phyloP scores from a whole-genome alignment of 2,888 invertebrate species.

The Pollenia griseotomentosa region DNA sequence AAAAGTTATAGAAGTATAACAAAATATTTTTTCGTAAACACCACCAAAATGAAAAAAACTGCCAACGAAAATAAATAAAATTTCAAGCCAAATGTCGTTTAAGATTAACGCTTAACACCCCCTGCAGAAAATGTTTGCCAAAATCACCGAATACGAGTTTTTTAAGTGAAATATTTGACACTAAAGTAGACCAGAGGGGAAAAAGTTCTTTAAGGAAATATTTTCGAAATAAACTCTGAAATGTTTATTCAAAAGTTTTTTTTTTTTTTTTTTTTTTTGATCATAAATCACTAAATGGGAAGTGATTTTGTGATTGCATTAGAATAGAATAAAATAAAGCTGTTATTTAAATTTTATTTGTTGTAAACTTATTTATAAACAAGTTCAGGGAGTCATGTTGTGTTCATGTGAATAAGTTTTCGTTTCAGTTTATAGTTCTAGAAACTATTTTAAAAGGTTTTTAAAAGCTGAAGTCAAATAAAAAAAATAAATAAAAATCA shows the following conservation, averaged over 20 bases:
- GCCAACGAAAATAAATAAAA: conserved; percentile 37
- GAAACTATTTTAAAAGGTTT: no score
- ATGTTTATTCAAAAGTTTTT: background rate
- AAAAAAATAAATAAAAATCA: no score
- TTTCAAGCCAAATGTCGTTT: conserved; percentile 52
- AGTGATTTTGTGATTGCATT: background rate
- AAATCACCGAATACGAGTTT: conserved; percentile 19
- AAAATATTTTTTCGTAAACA: background rate
- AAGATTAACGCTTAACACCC: conserved; percentile 51
- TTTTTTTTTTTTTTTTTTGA: no score
- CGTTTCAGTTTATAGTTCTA: no score
- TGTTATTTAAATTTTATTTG: background rate
- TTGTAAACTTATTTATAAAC: background rate
- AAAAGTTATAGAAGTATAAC: background rate
- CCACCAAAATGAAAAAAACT: conserved; percentile 31
- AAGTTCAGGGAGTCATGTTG: no score
- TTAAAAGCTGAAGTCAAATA: no score
- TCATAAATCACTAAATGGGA: conserved; percentile 52
- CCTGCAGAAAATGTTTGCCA: background rate
- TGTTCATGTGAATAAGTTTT: no score
- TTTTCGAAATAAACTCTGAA: conserved; percentile 23
- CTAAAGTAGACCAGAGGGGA: background rate
- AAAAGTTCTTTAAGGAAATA: conserved; percentile 12
- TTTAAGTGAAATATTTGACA: conserved; percentile 47
- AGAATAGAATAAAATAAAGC: background rate